Conservation (phyloP, 2,113 vertebrate genomes). For the Zonotrichia leucophrys region DNA sequence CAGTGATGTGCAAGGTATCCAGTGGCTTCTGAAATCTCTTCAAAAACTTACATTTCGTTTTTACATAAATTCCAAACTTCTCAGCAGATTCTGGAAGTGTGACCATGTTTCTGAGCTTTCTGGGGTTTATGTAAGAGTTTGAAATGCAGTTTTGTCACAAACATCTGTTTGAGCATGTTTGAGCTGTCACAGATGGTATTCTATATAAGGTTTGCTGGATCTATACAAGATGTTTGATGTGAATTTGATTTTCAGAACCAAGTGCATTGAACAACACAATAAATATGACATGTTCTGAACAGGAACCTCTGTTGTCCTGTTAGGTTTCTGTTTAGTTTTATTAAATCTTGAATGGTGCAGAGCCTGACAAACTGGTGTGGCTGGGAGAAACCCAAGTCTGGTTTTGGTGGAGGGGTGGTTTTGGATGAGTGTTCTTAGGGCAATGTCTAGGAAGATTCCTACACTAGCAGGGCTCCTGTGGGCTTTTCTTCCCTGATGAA, state of each 20-base stretch:
- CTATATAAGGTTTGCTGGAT: neutral
- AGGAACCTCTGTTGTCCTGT: neutral
- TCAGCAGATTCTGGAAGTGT: neutral
- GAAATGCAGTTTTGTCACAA: neutral
- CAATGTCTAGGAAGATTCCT: neutral
- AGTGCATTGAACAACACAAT: neutral
- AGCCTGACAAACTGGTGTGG: neutral
- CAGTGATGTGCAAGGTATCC: neutral
- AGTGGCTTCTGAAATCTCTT: neutral
- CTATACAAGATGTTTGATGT: neutral
- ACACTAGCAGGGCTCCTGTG: neutral
- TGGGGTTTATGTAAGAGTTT: neutral
- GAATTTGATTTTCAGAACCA: neutral
- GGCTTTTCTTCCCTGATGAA: neutral
- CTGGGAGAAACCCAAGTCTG: neutral
- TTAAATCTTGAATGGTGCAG: neutral
- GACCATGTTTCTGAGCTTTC: accelerated
- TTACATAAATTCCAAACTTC: neutral
- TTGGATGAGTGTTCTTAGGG: neutral
- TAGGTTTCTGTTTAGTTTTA: neutral
- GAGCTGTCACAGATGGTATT: neutral
- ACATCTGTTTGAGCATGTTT: neutral
- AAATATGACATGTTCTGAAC: neutral
- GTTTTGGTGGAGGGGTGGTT: neutral
- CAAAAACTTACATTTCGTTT: neutral